Evolutionary conservation across 2,113 vertebrate species (phyloP), one percentile per base, ranked within the genome.

Genomic region (Menura novaehollandiae): DNA sequence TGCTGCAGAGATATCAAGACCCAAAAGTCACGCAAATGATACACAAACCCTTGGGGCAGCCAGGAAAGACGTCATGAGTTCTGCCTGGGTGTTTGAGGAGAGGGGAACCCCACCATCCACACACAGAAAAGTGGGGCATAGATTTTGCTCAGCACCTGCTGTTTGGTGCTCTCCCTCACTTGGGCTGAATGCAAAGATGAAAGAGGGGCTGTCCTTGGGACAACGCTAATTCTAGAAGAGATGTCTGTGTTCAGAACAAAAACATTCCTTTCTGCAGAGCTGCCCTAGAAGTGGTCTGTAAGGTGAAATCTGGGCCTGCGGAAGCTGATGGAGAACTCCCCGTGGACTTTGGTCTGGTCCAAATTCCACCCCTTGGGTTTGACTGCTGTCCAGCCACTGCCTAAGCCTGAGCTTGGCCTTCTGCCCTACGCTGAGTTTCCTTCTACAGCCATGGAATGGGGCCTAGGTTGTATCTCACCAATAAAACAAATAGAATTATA

Each of bases 401-500:
- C n/a, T 81, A 13, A 89, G 41, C 41, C 91, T 49, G n/a, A 85
- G 32, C 30, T 62, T 87, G 60, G 88, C 88, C 39, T 63, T 64
- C 64, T 85, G 60, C 80, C 68, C 44, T 91, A 35, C 0, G 0
- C 20, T 3, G 2, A 71, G 44, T 53, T 96, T 85, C 82, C 72
- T 86, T 51, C 72, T 68, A 22, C 51, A 80, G 90, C 3, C 3
- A 15, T 75, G 58, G 73, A 95, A 84, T 6, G 0, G 32, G 59
- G 88, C 79, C 73, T 7, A 4, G 49, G 49, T 28, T 89, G 37
- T 81, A 68, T 72, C 88, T 91, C 62, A 75, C 90, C 69, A 82
- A 89, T 95, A 87, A 94, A 96, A 92, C 80, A 95, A 94, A 94
- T 55, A 91, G 90, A 94, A 93, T 88, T 91, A 91, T 72, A 92